Conservation (phyloP, 2,113 vertebrate genomes). For the Caloenas nicobarica region DNA sequence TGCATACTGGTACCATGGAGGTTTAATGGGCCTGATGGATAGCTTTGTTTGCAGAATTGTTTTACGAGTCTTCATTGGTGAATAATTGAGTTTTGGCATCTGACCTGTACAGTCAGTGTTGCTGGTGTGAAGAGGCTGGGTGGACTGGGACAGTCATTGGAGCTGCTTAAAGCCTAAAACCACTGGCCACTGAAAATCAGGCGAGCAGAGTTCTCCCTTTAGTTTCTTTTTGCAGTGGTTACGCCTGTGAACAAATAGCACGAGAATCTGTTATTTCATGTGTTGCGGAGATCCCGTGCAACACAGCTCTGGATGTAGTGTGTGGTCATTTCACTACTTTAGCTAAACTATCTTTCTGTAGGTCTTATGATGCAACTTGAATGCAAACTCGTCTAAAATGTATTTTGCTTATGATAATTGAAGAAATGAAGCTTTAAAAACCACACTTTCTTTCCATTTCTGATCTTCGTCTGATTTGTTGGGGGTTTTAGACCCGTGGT, state of each 20-base stretch:
- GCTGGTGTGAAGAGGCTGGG: background rate
- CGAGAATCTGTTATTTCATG: background rate
- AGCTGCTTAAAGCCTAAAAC: background rate
- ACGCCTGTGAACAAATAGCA: background rate
- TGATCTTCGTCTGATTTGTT: background rate
- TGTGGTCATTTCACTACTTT: background rate
- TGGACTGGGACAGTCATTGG: rapidly evolving
- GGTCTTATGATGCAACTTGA: background rate
- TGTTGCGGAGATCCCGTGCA: background rate
- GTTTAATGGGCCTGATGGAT: background rate
- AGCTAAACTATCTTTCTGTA: background rate
- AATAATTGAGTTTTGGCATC: background rate
- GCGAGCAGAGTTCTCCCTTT: background rate
- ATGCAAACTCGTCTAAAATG: background rate
- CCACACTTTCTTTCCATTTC: background rate
- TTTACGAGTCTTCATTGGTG: background rate
- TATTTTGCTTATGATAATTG: background rate
- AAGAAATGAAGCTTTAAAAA: background rate
- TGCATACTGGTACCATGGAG: background rate
- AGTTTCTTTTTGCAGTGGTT: background rate
- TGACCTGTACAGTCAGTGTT: background rate
- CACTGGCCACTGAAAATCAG: background rate
- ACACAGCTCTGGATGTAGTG: background rate
- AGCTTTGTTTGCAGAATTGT: background rate
- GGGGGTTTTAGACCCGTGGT: background rate